Percentiles rank a stretch among this genome's conserved stretches.
Evolutionary conservation across 2,888 invertebrate genomes (phyloP).

Genomic region (Stegana nigrithorax): DNA sequence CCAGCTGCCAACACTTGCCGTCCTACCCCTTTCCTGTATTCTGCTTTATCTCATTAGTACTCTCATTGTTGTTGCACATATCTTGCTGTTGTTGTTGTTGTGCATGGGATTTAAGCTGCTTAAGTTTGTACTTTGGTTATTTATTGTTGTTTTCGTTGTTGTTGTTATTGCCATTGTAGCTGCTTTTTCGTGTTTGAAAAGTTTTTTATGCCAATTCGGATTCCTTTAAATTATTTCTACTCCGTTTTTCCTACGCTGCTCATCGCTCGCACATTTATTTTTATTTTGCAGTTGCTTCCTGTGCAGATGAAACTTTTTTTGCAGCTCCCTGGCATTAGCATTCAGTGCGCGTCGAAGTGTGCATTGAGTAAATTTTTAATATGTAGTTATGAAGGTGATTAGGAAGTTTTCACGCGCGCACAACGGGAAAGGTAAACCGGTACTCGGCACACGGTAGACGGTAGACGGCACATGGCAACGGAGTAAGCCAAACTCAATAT

Average conservation of each 20-base stretch:
- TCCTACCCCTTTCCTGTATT: no score
- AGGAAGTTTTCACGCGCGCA: no score
- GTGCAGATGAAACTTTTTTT: neutral
- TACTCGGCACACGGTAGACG: no score
- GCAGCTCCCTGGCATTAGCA: neutral
- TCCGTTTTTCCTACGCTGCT: no score
- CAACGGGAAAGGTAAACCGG: no score
- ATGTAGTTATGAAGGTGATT: neutral
- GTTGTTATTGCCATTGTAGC: no score
- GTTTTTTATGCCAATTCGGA: no score
- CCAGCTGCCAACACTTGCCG: no score
- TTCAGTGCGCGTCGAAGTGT: neutral
- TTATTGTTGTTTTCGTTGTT: neutral
- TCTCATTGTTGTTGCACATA: neutral
- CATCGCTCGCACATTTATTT: no score
- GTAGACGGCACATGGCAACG: no score
- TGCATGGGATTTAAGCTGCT: slow-evolving; percentile 6
- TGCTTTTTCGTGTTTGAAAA: neutral
- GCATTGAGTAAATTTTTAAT: neutral
- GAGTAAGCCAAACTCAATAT: no score
- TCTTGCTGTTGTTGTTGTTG: neutral
- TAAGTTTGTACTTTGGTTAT: neutral
- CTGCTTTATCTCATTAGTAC: no score
- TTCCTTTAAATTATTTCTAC: neutral
- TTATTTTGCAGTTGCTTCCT: neutral